Percentiles rank a stretch among this genome's conserved stretches.
These are phyloP conservation scores for Quadroppia sp. DNA, from an alignment of 2,888 invertebrate species.

Conservation along the genomic window DNA sequence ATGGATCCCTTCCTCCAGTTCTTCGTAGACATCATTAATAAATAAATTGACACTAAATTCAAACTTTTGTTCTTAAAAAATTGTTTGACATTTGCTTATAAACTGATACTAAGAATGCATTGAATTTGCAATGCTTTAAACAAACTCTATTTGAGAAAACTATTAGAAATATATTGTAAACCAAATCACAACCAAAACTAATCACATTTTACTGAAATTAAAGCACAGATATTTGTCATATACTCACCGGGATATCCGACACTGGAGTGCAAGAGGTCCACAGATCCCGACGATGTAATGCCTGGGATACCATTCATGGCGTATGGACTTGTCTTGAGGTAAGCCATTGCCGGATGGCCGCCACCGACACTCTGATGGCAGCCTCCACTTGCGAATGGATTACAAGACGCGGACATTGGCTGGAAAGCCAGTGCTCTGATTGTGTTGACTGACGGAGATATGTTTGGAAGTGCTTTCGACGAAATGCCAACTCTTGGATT, in stretches of 20 bases:
- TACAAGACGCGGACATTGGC: constrained; percentile 36
- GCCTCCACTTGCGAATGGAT: constrained; percentile 43
- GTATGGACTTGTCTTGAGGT: constrained; percentile 48
- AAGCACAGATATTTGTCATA: background rate
- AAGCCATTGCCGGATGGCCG: constrained; percentile 45
- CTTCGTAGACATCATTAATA: too few relatives aligned
- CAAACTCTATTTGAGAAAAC: too few relatives aligned
- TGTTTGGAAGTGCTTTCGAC: background rate
- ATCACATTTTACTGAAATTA: background rate
- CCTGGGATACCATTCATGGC: constrained; percentile 52
- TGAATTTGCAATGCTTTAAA: too few relatives aligned
- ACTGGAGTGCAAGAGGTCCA: constrained; percentile 63
- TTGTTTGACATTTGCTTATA: too few relatives aligned
- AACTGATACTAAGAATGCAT: too few relatives aligned
- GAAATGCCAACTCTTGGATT: background rate
- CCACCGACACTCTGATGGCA: constrained; percentile 37
- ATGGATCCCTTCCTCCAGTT: too few relatives aligned
- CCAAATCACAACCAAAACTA: too few relatives aligned
- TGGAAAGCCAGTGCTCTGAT: constrained; percentile 27
- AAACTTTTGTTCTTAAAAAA: too few relatives aligned
- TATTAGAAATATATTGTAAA: too few relatives aligned
- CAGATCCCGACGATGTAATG: constrained; percentile 61
- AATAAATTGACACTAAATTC: too few relatives aligned
- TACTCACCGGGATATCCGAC: constrained; percentile 61
- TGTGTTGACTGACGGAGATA: constrained; percentile 25